A percentile compares a stretch with the other conserved stretches of the same genome.
Conservation (phyloP, 2,113 vertebrate species). For the Xiphorhynchus elegans region DNA sequence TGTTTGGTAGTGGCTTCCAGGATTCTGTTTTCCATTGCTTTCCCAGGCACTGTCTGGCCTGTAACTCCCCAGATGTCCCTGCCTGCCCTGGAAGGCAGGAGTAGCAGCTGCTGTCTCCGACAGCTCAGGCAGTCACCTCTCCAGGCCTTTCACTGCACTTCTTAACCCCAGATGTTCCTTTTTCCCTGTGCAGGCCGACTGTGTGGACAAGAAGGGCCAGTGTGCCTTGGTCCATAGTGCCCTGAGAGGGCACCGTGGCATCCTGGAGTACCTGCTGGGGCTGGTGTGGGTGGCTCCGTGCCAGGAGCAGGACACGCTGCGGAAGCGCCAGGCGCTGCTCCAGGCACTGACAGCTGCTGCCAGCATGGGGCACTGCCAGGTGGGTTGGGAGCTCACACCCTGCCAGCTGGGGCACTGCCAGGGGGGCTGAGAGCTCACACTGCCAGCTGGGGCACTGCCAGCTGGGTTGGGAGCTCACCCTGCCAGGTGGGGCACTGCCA, state of each 20-base stretch:
- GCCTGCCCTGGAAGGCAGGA: background rate
- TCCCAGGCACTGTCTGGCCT: background rate
- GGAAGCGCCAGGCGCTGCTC: constrained; percentile 88
- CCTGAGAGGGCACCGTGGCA: constrained; percentile 85
- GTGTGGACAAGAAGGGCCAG: constrained; percentile 93
- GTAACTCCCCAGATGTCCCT: background rate
- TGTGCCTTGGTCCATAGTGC: constrained; percentile 92
- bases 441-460: constrained; percentile 87
- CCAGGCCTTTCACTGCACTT: background rate
- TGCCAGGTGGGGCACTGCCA: too few relatives aligned
- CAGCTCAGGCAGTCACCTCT: background rate
- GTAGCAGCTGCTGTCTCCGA: background rate
- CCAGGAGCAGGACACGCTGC: constrained; percentile 75
- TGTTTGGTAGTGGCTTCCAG: background rate
- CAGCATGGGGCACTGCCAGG: constrained; percentile 87
- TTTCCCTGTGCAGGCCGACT: constrained; percentile 80
- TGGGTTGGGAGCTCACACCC: background rate
- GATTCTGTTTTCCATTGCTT: background rate
- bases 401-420: too few relatives aligned
- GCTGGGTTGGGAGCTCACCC: background rate
- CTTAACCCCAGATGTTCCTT: accelerated
- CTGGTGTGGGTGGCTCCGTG: constrained; percentile 79
- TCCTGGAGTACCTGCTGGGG: constrained; percentile 86
- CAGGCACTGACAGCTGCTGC: constrained; percentile 91
- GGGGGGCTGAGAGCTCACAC: background rate